Percentiles rank a stretch among this genome's conserved stretches.
Conservation (phyloP, 53 echinoderm and acorn worm genomes). For the Henricia sp. region DNA sequence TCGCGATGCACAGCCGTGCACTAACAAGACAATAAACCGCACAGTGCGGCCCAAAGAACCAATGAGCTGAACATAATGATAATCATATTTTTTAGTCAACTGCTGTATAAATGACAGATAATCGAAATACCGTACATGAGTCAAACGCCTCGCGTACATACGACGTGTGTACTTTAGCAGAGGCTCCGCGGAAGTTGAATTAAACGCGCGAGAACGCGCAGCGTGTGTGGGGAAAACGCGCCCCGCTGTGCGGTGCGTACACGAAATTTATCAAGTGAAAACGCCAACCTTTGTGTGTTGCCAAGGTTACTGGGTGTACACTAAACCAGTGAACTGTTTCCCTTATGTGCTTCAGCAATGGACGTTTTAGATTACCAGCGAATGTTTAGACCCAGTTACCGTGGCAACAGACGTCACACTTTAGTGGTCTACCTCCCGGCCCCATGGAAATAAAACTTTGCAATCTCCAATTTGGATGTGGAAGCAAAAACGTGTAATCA, state of each 20-base stretch:
- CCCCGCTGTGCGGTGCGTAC: not conserved
- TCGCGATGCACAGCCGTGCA: slow-evolving; percentile 1
- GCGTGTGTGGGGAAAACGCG: not conserved
- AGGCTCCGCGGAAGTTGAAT: not conserved
- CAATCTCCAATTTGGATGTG: no score
- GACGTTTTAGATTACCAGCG: no score
- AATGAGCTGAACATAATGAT: slow-evolving; percentile 45
- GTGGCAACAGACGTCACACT: no score
- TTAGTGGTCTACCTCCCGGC: no score
- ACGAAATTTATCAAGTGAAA: no score
- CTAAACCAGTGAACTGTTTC: no score
- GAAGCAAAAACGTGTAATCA: no score
- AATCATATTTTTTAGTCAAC: slow-evolving; percentile 55
- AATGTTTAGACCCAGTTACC: no score
- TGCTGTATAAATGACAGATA: slow-evolving; percentile 50
- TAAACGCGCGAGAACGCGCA: not conserved
- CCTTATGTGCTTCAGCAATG: no score
- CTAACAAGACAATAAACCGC: not conserved
- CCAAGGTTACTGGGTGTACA: no score
- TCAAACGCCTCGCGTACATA: slow-evolving; percentile 52
- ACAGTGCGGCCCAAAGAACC: slow-evolving; percentile 3
- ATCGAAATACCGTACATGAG: slow-evolving; percentile 37
- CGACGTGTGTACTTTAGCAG: slow-evolving; percentile 29
- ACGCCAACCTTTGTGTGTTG: no score
- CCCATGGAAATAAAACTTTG: no score